Evolutionary conservation across 2,113 vertebrate genomes (phyloP), one percentile per base, ranked within the genome.

Genomic region (Stercorarius parasiticus): DNA sequence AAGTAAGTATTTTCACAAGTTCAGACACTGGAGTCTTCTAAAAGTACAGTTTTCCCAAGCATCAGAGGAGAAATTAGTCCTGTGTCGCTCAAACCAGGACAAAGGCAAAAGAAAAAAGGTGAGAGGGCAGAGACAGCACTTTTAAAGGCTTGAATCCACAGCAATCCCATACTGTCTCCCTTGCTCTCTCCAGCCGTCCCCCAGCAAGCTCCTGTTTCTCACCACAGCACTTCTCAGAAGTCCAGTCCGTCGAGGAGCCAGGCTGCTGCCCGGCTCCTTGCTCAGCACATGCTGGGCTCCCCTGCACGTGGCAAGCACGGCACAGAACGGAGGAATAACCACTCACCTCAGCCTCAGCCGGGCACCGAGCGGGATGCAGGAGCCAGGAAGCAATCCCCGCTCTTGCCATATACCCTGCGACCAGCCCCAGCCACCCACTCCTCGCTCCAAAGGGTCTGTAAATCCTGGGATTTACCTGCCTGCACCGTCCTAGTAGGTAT

Each of bases 401-500:
- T 49, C 58, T 38, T 47, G 42, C 59, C 38, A 15, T 36, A 12
- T 10, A n/a, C 59, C 42, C 32, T 19, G 40, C 0, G 1, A 20
- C 18, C 59, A 66, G 58, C 11, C 18, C 58, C 19, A 42, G 53
- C 10, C 72, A 50, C 66, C 12, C 20, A 11, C 40, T 61, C 52
- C 53, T 55, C 0, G 0, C 20, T 38, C 32, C 36, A 30, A 65
- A 56, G 30, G 38, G 30, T 64, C 86, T 53, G n/a, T 59, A 70
- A 65, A 74, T 49, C 34, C 67, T 36, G 29, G 62, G 49, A 52
- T 76, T 59, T 80, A 58, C 21, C 38, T 34, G 47, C 47, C 71
- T 1, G 2, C 25, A 34, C 0, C 0, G 16, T 74, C 32, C 61
- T n/a, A 88, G 59, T 8, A 45, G 19, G 27, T 40, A 71, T 25